Evolutionary conservation across 1,140 invertebrate species (phyloP), one percentile per base, ranked within the genome.

Genomic region (Drosophila parvula): DNA sequence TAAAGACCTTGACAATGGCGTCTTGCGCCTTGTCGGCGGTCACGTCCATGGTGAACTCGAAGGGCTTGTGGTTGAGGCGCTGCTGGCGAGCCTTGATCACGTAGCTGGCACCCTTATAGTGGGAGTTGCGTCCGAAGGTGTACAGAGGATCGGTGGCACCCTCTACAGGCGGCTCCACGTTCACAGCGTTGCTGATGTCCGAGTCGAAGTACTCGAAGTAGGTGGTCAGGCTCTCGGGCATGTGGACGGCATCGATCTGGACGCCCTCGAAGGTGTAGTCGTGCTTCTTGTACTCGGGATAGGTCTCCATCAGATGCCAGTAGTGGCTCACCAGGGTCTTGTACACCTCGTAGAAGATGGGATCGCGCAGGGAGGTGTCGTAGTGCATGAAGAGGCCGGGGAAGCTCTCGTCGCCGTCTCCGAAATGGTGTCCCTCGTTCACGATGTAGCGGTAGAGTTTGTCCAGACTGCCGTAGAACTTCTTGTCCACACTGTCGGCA

Each of bases 151-250:
- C 90, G 30, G 34, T 57, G 22, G 51, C 48, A 4, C 36, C 50
- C 44, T 83, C 78, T 0, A 44, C 56, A 4, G 48, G 10, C 0
- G 75, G 51, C 45, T 91, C 90, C 28, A 91, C 90, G 94, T 82
- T 92, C 3, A 96, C 80, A 32, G 94, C 95, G 76, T 96, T 95
- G 80, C 93, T 95, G 43, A 96, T 94, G 55, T 95, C 94, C 3
- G 95, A 73, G 74, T 96, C 94, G 78, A 94, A 95, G 60, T 95
- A 93, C 60, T 96, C 95, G 86, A 96, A 96, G 85, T 94, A 96
- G 93, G 38, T 93, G 30, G 96, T 96, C 32, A 94, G 92, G 3
- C 96, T 91, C 61, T 95, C 94, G 47, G 94, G 93, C 28, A 95
- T 93, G 5, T 94, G 92, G 9, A 96, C 94, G 27, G 93, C 93